A percentile compares a stretch with the other conserved stretches of the same genome.
Conservation (phyloP, 2,113 vertebrate genomes). For the Mustela nigripes region DNA sequence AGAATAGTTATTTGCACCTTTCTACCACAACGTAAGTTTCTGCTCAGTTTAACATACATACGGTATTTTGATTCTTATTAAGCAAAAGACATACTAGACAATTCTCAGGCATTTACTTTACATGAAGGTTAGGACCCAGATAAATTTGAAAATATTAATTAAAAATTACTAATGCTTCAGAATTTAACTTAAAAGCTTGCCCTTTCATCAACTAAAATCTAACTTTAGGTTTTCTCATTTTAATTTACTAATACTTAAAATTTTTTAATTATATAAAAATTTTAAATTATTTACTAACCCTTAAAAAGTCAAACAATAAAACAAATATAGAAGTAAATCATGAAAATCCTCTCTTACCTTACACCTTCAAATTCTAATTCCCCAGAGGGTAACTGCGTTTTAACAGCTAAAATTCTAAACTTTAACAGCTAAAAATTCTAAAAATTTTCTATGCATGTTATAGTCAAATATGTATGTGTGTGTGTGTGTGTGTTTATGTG, state of each 20-base stretch:
- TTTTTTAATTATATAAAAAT: neutral
- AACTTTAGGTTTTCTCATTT: conserved; percentile 6
- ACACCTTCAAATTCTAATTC: neutral
- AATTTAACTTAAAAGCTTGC: neutral
- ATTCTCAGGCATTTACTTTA: conserved; percentile 15
- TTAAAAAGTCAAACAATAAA: conserved; percentile 20
- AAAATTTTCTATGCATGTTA: neutral
- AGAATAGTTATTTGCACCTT: neutral
- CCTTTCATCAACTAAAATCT: neutral
- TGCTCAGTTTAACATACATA: neutral
- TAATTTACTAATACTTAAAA: neutral
- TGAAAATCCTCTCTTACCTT: neutral
- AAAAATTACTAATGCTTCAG: neutral
- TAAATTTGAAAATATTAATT: neutral
- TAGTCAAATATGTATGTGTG: neutral
- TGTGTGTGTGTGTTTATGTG: neutral
- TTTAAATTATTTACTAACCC: neutral
- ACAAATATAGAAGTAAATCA: neutral
- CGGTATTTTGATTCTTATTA: neutral
- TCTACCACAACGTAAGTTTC: neutral
- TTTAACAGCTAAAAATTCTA: too few relatives aligned
- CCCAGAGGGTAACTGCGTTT: neutral
- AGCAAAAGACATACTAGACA: neutral
- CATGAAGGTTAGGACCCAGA: neutral
- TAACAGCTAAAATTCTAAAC: too few relatives aligned